Base-by-base conservation (phyloP, 2,888 invertebrate genomes). In the Ptychoptera contaminata region DNA sequence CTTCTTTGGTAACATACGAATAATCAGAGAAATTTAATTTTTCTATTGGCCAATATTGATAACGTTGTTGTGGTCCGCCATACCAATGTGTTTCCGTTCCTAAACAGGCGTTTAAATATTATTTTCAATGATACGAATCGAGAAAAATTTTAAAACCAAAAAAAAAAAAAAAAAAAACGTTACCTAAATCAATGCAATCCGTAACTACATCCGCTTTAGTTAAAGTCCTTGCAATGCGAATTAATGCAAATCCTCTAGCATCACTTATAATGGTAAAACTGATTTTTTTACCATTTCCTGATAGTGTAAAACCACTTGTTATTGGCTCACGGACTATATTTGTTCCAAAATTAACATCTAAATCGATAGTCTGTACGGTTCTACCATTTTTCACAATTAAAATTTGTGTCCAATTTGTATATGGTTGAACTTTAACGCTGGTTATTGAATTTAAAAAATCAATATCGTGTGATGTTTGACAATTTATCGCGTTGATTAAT, bases 1-100 rank as follows among this genome's bases (percentile, higher is more conserved):
- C 64, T 49, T 74, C 72, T 50, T 75, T 74, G 8, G 73, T 69
- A 16, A 75, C 57, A 55, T 73, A 76, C 0, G 76, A 67, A 52
- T 71, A 73, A 47, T 72, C 67, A 1, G 59, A 62, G 4, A 71
- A 67, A 1, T 60, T 59, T 5, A 70, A 58, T 0, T 70, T 67
- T 52, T 77, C 73, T 39, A 76, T 68, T 0, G 77, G 77, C 76
- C 76, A 77, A 55, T 71, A 71, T 51, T 77, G 77, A 1, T 67
- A 62, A 48, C 68, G 69, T 50, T 72, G 69, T 46, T 77, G 71
- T 0, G 75, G 70, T 0, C 77, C 77, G 10, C 76, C 76, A 50
- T 72, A 82, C 80, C 81, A 81, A 51, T 76, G 58, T 1, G 53
- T 51, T n/a, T n/a, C n/a, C 11, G 52, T 49, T 2, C 55, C 56